Base-by-base conservation (phyloP, 2,113 vertebrate species). In the Brienomyrus brachyistius region DNA sequence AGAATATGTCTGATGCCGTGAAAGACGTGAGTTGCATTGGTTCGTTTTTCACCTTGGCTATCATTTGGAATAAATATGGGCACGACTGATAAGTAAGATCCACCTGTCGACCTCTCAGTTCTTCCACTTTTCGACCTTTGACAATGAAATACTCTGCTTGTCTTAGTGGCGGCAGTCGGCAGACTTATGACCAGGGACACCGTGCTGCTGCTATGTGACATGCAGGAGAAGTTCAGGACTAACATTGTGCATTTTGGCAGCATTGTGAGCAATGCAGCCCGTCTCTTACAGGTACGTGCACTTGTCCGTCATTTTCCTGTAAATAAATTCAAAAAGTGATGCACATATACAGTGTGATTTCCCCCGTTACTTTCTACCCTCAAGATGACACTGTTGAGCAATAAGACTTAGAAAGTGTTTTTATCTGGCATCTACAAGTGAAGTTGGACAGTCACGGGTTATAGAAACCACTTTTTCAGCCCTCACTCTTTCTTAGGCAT, bases 181-280 rank as follows among this genome's bases (percentile, higher is more conserved):
- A 93, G 95, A 11, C 92, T 98, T 21, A 88, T 92, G 35, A 94
- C 95, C 3, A 95, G 93, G 52, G 95, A 96, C 2, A 89, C 96
- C 5, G 95, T 97, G n/a, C 95, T 98, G 15, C 92, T 98, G 87
- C 94, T 98, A 74, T 98, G 97, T 40, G 97, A 98, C 93, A 97
- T 98, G 96, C 97, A 98, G 90, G 97, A 98, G 92, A 98, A 97
- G 91, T 97, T 98, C 92, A 95, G 97, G 87, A 94, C 95, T 11
- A 96, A 89, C 43, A 91, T 97, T 9, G 94, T 93, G 87, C 97
- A 97, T 93, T 98, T 98, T 92, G 93, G 94, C 31, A 95, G 98
- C 95, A 95, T 98, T 1, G 96, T 98, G 91, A 94, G 95, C 52
- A 96, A 97, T 88, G 96, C 97, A 0, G 94, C 97, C 43, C 94